Conservation (phyloP, 2,797 vertebrate genomes). For the Sphenodon punctatus region DNA sequence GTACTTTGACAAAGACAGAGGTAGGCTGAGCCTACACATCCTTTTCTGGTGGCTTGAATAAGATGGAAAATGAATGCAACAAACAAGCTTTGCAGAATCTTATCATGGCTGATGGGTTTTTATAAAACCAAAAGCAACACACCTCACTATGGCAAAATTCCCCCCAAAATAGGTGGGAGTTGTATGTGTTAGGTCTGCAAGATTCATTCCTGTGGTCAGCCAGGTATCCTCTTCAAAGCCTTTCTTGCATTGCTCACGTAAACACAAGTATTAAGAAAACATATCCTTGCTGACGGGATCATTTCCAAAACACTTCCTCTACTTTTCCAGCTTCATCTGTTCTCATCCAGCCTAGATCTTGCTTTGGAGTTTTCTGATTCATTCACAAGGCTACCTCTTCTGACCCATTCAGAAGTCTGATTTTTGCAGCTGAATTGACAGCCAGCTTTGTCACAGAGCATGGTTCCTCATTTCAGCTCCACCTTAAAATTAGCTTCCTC, state of each 20-base stretch:
- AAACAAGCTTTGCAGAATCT: no score
- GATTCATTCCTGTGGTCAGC: background rate
- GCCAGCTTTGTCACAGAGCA: background rate
- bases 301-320: no score
- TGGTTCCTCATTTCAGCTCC: constrained; percentile 17
- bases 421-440: background rate
- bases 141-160: background rate
- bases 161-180: background rate
- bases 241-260: background rate
- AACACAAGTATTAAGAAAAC: no score
- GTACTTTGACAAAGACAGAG: no score
- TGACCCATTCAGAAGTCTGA: background rate
- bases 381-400: background rate
- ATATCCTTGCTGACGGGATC: no score
- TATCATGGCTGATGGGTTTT: no score
- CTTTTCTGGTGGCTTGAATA: no score
- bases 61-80: no score
- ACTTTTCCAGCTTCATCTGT: no score
- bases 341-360: no score
- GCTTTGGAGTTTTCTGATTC: background rate
- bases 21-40: no score
- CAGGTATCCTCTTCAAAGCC: background rate
- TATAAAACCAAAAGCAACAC: background rate
- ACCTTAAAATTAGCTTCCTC: constrained; percentile 62
- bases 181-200: background rate